Conservation (phyloP, 2,797 vertebrate species). For the Malurus leucopterus region DNA sequence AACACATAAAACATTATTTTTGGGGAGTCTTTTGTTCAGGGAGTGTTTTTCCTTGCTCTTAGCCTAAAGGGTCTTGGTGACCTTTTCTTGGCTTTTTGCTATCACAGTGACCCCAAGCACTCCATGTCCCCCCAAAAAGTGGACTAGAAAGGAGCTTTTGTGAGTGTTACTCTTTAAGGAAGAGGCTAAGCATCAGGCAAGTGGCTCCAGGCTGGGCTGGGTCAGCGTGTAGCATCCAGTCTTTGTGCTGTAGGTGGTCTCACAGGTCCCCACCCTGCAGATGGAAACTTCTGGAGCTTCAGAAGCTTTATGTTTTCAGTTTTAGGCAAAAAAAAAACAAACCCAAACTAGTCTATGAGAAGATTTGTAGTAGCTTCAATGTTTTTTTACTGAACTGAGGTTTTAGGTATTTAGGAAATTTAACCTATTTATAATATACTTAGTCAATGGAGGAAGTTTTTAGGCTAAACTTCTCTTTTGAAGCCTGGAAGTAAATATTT, state of each 20-base stretch:
- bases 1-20: background rate
- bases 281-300: background rate
- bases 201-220: background rate
- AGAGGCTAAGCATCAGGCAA: background rate
- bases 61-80: background rate
- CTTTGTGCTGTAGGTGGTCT: background rate
- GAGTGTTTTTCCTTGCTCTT: background rate
- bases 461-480: background rate
- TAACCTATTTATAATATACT: background rate
- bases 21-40: background rate
- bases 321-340: background rate
- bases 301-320: background rate
- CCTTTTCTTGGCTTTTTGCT: background rate
- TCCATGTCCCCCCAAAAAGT: background rate
- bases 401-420: background rate
- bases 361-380: background rate
- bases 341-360: background rate
- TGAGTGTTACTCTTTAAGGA: background rate
- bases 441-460: background rate
- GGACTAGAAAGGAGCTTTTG: background rate
- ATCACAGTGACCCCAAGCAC: background rate
- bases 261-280: background rate
- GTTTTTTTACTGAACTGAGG: background rate
- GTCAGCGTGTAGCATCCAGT: background rate
- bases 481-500: background rate